Evolutionary conservation across 1,140 invertebrate genomes (phyloP), one percentile per base, ranked within the genome.

Genomic region (Solen grandis): DNA sequence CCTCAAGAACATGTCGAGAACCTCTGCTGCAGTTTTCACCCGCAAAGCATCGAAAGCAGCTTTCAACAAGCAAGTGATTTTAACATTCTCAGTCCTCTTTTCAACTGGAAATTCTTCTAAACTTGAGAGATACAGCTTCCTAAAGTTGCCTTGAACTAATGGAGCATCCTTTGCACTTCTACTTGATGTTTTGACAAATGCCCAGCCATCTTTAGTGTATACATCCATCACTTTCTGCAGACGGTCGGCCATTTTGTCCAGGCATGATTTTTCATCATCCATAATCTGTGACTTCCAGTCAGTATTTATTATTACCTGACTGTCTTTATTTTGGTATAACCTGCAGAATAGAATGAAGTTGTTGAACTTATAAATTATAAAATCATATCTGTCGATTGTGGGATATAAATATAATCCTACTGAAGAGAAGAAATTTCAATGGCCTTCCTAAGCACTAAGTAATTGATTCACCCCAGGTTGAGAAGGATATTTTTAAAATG

Each of bases 91-190:
- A 38, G 65, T 41, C 36, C 66, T 33, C 29, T 76, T 35, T 14
- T 75, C 57, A 36, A 85, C 80, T 13, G 36, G 27, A 27, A 77
- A 83, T 68, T 78, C 50, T n/a, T 25, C 8, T 13, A 90, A 74
- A 60, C 77, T 72, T 10, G 70, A 36, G 1, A 22, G 38, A 57
- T 88, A 89, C 22, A 90, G 59, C 5, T 83, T 25, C 78, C 84
- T 84, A 19, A 90, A 87, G 8, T 81, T 77, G 27, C 70, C 70
- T 63, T 87, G 85, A 36, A 82, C 80, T 54, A 90, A 65, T 0
- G 88, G 88, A 3, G 87, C 88, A 65, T 90, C 89, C 77, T 90
- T 90, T 1, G 89, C 85, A 82, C 89, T 90, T 29, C 89, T 68
- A 31, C 83, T 86, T 19, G 89, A 90, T 0, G 86, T 85, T 84